Evolutionary conservation across 1,140 invertebrate genomes (phyloP).

Genomic region (Drosophila watanabei): DNA sequence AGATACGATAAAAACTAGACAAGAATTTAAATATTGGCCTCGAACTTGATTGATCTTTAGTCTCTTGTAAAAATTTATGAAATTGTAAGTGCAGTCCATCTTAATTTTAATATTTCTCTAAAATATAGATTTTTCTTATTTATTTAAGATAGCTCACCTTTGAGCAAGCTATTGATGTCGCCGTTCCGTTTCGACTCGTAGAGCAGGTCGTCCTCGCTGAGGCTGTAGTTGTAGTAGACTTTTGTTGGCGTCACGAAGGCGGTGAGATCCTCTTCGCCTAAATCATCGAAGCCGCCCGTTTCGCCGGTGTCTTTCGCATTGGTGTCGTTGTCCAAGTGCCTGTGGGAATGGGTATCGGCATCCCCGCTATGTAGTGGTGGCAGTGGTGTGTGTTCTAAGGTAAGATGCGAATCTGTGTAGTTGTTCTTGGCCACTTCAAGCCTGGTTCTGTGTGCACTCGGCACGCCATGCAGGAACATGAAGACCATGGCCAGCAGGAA

Average conservation of each 20-base stretch:
- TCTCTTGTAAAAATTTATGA: too few species aligned
- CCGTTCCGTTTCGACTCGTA: constrained; percentile 82
- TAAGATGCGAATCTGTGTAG: not conserved
- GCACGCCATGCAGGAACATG: constrained; percentile 14
- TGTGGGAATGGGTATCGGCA: constrained; percentile 3
- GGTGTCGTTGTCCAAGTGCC: constrained; percentile 40
- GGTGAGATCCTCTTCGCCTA: constrained; percentile 64
- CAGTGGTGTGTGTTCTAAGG: not conserved
- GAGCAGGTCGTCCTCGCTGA: constrained; percentile 79
- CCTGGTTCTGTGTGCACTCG: constrained; percentile 10
- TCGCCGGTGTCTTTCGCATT: constrained; percentile 27
- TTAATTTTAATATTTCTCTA: not conserved
- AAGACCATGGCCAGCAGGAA: constrained; percentile 25
- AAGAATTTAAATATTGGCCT: not conserved
- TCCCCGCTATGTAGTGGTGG: constrained; percentile 3
- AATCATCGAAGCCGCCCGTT: constrained; percentile 41
- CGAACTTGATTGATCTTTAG: not conserved
- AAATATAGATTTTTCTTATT: not conserved
- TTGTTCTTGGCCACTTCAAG: constrained; percentile 24
- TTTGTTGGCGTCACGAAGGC: constrained; percentile 72
- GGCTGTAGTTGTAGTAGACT: constrained; percentile 73
- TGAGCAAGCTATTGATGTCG: constrained; percentile 61
- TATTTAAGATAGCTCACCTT: constrained; percentile 45
- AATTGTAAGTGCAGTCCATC: not conserved
- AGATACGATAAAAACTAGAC: not conserved